Evolutionary conservation across 2,888 invertebrate species (phyloP), one percentile per base, ranked within the genome.

Genomic region (Parnassius orleans): DNA sequence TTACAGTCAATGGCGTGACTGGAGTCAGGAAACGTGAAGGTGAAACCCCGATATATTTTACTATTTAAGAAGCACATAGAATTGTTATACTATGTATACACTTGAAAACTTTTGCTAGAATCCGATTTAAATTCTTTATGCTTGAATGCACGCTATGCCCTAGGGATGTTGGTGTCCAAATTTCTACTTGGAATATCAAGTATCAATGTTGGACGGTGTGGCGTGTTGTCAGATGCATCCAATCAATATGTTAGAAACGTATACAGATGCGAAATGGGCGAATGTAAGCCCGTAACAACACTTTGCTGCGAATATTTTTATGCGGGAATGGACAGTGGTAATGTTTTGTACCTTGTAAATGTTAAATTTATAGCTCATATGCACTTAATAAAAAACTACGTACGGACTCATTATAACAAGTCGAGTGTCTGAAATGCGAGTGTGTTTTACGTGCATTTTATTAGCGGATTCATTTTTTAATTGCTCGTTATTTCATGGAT

Each of bases 231-330:
- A 73, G 73, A 72, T 76, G 76, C 71, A 72, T 65, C 68, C 75
- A 70, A 72, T 74, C 71, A 69, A 72, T 72, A 77, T 75, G 77
- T 78, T 76, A 69, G 74, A 72, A 78, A 78, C 77, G 77, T 76
- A 81, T 81, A 78, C 86, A 86, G 84, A 86, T 87, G 86, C 77
- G 73, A 80, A 77, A 74, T 73, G 69, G 69, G 70, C 72, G 74
- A 74, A 77, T 75, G 77, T 72, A 73, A 74, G 75, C 73, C 74
- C 72, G 73, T 73, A 75, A 75, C 75, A 72, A 78, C 77, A 83
- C 79, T 81, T 79, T 81, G 80, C 79, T 77, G 74, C 15, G 80
- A 82, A 84, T 83, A 86, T 86, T 85, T 48, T 87, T 85, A 86
- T 86, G 47, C 44, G 46, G 14, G 24, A 11, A 33, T 75, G 77